These are phyloP conservation scores for Tupaia chinensis DNA, from an alignment of 2,113 vertebrate genomes.

Conservation along the genomic window DNA sequence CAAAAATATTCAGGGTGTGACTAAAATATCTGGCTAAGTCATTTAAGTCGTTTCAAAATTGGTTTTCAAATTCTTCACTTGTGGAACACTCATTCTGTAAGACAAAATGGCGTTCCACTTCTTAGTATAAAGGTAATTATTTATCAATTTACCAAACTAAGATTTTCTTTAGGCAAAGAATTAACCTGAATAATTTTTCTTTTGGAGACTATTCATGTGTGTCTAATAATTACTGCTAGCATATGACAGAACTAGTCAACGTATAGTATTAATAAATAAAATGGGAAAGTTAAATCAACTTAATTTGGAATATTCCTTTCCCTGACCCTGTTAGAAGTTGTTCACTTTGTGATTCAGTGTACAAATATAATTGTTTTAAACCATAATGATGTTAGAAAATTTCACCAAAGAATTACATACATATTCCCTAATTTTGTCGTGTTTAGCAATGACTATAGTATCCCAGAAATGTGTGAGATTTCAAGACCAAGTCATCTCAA, in stretches of 20 bases:
- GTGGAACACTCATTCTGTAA: not conserved
- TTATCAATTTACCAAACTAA: not conserved
- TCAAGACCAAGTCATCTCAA: not conserved
- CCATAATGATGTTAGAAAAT: not conserved
- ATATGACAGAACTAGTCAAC: not conserved
- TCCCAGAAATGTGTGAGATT: not conserved
- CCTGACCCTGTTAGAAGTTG: not conserved
- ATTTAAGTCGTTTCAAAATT: slow-evolving; percentile 25
- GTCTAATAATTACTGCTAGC: not conserved
- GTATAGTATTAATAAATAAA: not conserved
- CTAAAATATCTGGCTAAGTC: not conserved
- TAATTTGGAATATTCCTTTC: not conserved
- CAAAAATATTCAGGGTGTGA: not conserved
- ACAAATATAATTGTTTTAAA: not conserved
- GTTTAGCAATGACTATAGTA: not conserved
- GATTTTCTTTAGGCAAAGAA: not conserved
- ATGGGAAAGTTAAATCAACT: not conserved
- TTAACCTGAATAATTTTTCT: not conserved
- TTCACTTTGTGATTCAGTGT: not conserved
- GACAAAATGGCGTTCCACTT: not conserved
- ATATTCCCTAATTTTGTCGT: not conserved
- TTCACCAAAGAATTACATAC: not conserved
- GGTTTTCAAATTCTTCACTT: not conserved
- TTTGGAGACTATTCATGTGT: not conserved
- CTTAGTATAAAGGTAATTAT: not conserved